Evolutionary conservation across 2,797 vertebrate genomes (phyloP).

Genomic region (Arnoldichthys spilopterus): DNA sequence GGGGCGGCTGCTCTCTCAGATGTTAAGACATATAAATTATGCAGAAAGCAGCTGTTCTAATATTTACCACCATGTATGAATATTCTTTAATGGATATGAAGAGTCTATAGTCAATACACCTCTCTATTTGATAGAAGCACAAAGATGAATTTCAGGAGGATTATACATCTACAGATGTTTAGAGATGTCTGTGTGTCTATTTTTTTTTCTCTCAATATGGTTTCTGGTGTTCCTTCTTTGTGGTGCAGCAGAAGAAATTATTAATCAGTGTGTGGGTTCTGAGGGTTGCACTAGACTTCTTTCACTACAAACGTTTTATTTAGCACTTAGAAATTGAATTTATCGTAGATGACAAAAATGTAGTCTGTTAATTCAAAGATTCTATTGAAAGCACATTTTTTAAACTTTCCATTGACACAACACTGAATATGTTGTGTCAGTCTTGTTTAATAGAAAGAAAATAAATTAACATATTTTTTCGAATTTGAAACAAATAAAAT

Average conservation of each 20-base stretch:
- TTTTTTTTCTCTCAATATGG: neutral
- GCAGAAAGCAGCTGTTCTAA: conserved; percentile 70
- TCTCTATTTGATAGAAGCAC: conserved; percentile 31
- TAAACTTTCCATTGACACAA: conserved; percentile 32
- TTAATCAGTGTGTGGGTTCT: neutral
- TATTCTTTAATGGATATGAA: conserved; percentile 61
- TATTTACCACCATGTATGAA: conserved; percentile 72
- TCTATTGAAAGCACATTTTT: neutral
- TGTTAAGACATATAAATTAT: conserved; percentile 77
- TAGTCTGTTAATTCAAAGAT: neutral
- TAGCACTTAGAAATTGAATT: neutral
- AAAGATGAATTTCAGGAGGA: neutral
- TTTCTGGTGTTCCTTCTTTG: neutral
- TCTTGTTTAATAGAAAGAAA: too few species aligned
- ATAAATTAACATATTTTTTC: too few species aligned
- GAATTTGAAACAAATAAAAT: too few species aligned
- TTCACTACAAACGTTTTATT: conserved; percentile 28
- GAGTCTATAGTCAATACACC: conserved; percentile 42
- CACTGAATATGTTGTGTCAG: neutral
- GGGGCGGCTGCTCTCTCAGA: conserved; percentile 68
- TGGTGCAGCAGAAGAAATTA: conserved; percentile 9
- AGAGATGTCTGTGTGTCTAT: neutral
- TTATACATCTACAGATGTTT: conserved; percentile 3
- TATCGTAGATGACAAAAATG: neutral
- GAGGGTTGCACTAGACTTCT: conserved; percentile 25